Evolutionary conservation across 2,797 vertebrate genomes (phyloP).

Genomic region (Poeciliopsis gracilis): DNA sequence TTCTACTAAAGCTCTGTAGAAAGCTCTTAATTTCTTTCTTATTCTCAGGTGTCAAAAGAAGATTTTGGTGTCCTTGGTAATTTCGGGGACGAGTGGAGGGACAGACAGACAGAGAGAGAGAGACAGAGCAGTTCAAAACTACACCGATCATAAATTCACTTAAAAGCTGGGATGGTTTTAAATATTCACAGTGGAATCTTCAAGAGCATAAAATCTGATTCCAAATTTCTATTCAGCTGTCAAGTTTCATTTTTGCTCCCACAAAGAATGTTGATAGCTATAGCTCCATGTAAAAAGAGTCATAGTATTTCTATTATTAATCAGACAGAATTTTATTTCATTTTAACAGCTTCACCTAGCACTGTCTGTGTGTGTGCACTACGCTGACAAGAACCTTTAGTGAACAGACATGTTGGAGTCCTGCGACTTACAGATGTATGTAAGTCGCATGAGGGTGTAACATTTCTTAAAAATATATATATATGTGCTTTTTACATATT

Average conservation of each 20-base stretch:
- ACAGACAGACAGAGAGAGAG: not conserved
- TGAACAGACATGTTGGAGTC: not conserved
- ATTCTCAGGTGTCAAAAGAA: not conserved
- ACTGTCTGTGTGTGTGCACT: not conserved
- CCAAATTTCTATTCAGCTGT: not conserved
- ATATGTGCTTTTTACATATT: too few species aligned
- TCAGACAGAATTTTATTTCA: not conserved
- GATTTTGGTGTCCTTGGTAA: not conserved
- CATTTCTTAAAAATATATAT: too few species aligned
- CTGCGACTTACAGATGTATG: not conserved
- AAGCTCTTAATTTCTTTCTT: not conserved
- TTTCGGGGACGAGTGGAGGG: not conserved
- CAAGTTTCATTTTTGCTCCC: not conserved
- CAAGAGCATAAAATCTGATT: conserved; percentile 1
- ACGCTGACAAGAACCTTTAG: not conserved
- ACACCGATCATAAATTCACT: not conserved
- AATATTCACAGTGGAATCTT: conserved; percentile 9
- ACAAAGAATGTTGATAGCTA: conserved; percentile 1
- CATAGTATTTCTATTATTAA: not conserved
- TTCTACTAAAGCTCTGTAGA: not conserved
- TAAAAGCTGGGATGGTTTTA: not conserved
- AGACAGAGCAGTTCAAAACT: not conserved
- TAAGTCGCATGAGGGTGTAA: too few species aligned
- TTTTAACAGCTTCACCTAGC: not conserved
- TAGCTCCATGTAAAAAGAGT: not conserved